A percentile compares a stretch with the other conserved stretches of the same genome.
phyloP scores from a whole-genome alignment of 1,140 invertebrate species.

The Ctenoplectra terminalis region DNA sequence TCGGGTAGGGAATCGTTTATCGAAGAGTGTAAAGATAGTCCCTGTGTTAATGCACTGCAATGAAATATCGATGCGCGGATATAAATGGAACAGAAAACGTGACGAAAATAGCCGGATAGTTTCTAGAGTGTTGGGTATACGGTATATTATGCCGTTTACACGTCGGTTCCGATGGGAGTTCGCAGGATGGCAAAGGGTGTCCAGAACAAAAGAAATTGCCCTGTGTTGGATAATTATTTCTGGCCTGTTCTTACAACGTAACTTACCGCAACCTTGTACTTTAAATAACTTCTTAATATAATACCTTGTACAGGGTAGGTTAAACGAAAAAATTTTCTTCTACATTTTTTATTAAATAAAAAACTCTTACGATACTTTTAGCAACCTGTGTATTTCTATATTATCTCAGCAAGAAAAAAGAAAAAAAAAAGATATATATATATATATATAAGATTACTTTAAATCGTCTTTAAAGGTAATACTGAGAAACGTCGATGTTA shows the following conservation, averaged over 20 bases:
- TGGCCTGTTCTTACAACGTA: not conserved
- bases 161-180: slow-evolving; percentile 31
- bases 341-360: too few relatives aligned
- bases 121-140: slow-evolving; percentile 27
- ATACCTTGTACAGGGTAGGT: not conserved
- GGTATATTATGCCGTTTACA: slow-evolving; percentile 18
- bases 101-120: slow-evolving; percentile 41
- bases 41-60: slow-evolving; percentile 48
- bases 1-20: not conserved
- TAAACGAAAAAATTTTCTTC: too few relatives aligned
- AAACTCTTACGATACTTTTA: too few relatives aligned
- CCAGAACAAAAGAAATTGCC: slow-evolving; percentile 23
- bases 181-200: slow-evolving; percentile 13
- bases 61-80: slow-evolving; percentile 57
- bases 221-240: not conserved
- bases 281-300: not conserved
- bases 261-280: not conserved
- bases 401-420: not conserved
- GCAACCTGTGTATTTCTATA: not conserved
- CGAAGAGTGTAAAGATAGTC: not conserved
- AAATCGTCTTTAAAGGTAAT: not conserved
- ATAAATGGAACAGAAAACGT: slow-evolving; percentile 50
- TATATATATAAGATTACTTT: not conserved
- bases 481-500: not conserved
- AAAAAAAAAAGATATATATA: too few relatives aligned